Conservation (phyloP, 1,140 invertebrate species). For the Laupala kohalensis region DNA sequence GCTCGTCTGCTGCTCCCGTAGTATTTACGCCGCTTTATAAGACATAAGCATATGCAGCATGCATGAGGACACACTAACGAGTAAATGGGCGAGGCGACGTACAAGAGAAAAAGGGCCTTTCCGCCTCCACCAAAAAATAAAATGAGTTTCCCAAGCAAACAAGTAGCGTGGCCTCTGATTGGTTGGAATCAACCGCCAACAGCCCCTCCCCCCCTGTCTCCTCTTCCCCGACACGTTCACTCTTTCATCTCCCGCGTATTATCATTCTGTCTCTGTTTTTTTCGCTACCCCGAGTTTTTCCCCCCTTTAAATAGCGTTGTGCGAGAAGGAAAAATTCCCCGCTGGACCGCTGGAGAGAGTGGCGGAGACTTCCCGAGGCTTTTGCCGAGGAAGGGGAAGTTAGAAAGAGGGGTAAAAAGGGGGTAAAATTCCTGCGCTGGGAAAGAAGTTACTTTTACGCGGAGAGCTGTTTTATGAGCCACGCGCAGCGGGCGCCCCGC, state of each 20-base stretch:
- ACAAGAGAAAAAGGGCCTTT: not conserved
- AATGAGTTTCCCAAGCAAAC: not conserved
- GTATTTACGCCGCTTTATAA: not conserved
- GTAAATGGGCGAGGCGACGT: not conserved
- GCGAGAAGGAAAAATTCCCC: not conserved
- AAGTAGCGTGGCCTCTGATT: not conserved
- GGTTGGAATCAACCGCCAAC: not conserved
- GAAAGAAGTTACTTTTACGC: not conserved
- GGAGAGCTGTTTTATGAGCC: not conserved
- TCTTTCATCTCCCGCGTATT: not conserved
- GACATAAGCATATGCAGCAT: not conserved
- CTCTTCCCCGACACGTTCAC: not conserved
- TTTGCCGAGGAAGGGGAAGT: not conserved
- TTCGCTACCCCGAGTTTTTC: not conserved
- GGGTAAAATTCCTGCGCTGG: not conserved
- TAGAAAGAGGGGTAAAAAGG: not conserved
- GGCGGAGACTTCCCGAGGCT: too few relatives aligned
- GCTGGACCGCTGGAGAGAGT: not conserved
- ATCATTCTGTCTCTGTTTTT: not conserved
- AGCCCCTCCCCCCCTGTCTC: not conserved
- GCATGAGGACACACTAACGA: not conserved
- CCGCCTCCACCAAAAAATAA: not conserved
- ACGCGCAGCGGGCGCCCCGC: not conserved
- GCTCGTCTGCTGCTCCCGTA: not conserved
- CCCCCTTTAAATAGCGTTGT: not conserved